These are phyloP conservation scores for Neomorphus geoffroyi DNA, from an alignment of 2,797 vertebrate genomes.

Conservation along the genomic window DNA sequence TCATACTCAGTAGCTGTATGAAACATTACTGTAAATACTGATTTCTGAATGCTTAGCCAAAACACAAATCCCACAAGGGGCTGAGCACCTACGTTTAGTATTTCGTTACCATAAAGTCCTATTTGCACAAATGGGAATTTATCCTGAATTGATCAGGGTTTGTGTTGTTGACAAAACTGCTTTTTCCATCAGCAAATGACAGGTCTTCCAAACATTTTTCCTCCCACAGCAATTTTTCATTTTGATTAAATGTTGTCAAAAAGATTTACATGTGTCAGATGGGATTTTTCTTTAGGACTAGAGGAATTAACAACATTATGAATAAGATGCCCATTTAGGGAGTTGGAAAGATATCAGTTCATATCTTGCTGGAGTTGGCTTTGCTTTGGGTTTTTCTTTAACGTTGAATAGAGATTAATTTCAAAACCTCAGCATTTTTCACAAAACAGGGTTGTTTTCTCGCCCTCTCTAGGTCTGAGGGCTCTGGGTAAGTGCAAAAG, in stretches of 20 bases:
- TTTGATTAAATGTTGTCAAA: not conserved
- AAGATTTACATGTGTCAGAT: not conserved
- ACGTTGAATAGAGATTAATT: not conserved
- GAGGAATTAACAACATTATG: not conserved
- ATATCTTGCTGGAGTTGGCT: not conserved
- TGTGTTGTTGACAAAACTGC: not conserved
- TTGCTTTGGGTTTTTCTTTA: not conserved
- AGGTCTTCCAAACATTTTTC: not conserved
- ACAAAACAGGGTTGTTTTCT: not conserved
- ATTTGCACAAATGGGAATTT: not conserved
- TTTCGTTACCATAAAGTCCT: not conserved
- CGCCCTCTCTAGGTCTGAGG: not conserved
- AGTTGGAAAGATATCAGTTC: not conserved
- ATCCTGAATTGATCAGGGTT: not conserved
- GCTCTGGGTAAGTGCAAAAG: conserved; percentile 10
- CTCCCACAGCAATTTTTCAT: not conserved
- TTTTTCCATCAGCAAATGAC: conserved; percentile 13
- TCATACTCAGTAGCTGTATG: not conserved
- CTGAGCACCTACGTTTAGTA: not conserved
- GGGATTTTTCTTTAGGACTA: not conserved
- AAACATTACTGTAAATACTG: not conserved
- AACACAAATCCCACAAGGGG: not conserved
- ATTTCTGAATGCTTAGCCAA: not conserved
- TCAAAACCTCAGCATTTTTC: not conserved
- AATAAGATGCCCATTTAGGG: not conserved